Conservation (phyloP, 2,888 invertebrate species). For the Hydrotaea diabolus region DNA sequence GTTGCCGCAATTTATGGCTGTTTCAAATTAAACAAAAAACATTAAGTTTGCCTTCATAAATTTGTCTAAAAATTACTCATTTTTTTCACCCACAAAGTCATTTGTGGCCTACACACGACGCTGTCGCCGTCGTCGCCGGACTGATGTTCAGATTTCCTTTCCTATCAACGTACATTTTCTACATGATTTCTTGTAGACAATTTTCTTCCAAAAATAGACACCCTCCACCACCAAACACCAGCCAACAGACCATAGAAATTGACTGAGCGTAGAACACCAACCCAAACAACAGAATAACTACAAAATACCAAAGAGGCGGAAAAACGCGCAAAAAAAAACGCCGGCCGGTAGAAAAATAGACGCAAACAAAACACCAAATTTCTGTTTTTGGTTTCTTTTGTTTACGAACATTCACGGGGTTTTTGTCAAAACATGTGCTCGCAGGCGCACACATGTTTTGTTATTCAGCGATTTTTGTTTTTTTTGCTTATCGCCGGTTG, state of each 20-base stretch:
- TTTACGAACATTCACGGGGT: slow-evolving; percentile 18
- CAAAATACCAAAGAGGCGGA: slow-evolving; percentile 8
- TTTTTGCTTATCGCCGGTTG: background rate
- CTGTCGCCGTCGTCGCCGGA: too few species aligned
- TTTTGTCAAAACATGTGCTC: slow-evolving; percentile 59
- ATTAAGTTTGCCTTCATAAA: background rate
- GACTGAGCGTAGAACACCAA: too few species aligned
- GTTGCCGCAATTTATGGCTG: background rate
- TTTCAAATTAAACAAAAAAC: background rate
- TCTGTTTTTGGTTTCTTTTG: slow-evolving; percentile 26
- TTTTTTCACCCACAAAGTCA: slow-evolving; percentile 16
- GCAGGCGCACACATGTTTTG: slow-evolving; percentile 54
- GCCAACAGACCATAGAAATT: background rate
- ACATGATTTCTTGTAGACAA: slow-evolving; percentile 5
- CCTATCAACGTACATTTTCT: background rate
- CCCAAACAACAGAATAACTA: too few species aligned
- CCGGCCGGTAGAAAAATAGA: slow-evolving; percentile 60
- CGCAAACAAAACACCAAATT: slow-evolving; percentile 38
- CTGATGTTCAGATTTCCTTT: slow-evolving; percentile 1
- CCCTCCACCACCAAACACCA: slow-evolving; percentile 21
- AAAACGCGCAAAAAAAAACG: slow-evolving; percentile 24
- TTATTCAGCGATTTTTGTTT: background rate
- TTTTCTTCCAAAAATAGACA: slow-evolving; percentile 57
- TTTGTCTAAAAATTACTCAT: slow-evolving; percentile 4
- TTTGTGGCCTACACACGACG: background rate